These are phyloP conservation scores for Pachypanchax playfairii DNA, from an alignment of 2,113 vertebrate genomes.

Conservation along the genomic window DNA sequence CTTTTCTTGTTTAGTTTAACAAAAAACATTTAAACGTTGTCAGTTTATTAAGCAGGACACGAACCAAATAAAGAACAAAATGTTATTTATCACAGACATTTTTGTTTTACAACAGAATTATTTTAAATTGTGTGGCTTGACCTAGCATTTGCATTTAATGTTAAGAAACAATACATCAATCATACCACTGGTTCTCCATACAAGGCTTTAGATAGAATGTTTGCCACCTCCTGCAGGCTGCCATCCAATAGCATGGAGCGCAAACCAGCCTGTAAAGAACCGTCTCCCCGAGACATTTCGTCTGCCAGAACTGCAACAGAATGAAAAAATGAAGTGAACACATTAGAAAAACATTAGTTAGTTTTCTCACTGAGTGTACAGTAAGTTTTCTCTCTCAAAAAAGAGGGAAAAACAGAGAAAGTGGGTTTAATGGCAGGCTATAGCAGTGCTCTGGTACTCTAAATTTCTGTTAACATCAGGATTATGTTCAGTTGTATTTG, in stretches of 20 bases:
- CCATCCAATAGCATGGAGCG: constrained; percentile 94
- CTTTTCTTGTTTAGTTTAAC: too few relatives aligned
- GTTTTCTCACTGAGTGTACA: not conserved
- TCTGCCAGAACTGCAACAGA: constrained; percentile 87
- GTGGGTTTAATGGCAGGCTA: not conserved
- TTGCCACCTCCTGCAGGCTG: constrained; percentile 92
- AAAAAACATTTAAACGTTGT: too few relatives aligned
- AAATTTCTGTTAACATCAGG: not conserved
- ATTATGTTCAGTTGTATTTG: not conserved
- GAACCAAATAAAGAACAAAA: too few relatives aligned
- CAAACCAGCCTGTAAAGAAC: constrained; percentile 88
- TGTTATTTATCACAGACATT: not conserved
- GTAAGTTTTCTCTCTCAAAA: not conserved
- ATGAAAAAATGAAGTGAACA: constrained; percentile 34
- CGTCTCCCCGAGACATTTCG: constrained; percentile 88
- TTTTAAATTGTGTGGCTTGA: not conserved
- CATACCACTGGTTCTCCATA: constrained; percentile 96
- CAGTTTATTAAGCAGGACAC: too few relatives aligned
- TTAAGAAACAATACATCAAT: too few relatives aligned
- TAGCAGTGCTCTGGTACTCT: too few relatives aligned
- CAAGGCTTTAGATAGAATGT: constrained; percentile 93
- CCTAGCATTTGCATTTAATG: not conserved
- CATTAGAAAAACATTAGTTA: not conserved
- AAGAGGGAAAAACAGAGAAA: not conserved
- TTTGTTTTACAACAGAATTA: not conserved